Evolutionary conservation across 2,888 invertebrate genomes (phyloP).

Genomic region (Sinodicranocentrus sp.): DNA sequence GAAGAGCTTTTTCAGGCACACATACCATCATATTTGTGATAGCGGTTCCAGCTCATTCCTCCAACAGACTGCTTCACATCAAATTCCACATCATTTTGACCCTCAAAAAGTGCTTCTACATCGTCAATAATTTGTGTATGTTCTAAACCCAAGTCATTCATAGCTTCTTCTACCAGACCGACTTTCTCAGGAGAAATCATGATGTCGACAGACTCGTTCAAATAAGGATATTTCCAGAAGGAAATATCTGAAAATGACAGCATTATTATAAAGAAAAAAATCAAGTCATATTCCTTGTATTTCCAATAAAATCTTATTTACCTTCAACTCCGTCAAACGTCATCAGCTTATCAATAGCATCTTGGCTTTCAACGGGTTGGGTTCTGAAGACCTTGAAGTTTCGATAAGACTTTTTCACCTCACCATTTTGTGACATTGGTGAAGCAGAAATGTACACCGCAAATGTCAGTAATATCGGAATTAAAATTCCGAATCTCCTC

Average conservation of each 20-base stretch:
- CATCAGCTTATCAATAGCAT: slow-evolving; percentile 65
- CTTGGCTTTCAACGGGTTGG: slow-evolving; percentile 43
- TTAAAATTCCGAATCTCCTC: not conserved
- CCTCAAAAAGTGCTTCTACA: slow-evolving; percentile 77
- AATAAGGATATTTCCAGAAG: slow-evolving; percentile 75
- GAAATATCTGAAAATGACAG: slow-evolving; percentile 70
- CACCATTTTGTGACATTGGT: slow-evolving; percentile 9
- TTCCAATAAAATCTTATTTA: slow-evolving; percentile 41
- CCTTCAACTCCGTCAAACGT: slow-evolving; percentile 71
- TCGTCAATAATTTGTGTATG: slow-evolving; percentile 77
- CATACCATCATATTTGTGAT: slow-evolving; percentile 77
- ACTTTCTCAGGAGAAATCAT: slow-evolving; percentile 72
- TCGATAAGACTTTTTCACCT: slow-evolving; percentile 68
- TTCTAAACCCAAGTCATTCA: slow-evolving; percentile 68
- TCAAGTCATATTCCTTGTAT: too few relatives aligned
- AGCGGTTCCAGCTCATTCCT: slow-evolving; percentile 75
- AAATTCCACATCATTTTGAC: slow-evolving; percentile 60
- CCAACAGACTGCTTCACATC: slow-evolving; percentile 66
- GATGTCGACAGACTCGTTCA: slow-evolving; percentile 73
- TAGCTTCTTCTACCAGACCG: slow-evolving; percentile 55
- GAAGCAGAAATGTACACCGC: not conserved
- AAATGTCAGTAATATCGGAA: not conserved
- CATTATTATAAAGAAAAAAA: too few relatives aligned
- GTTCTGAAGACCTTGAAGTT: slow-evolving; percentile 74
- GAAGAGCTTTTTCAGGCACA: not conserved